Percentiles rank a stretch among this genome's conserved stretches.
Conservation (phyloP, 2,113 vertebrate genomes). For the Lepidothrix coronata region DNA sequence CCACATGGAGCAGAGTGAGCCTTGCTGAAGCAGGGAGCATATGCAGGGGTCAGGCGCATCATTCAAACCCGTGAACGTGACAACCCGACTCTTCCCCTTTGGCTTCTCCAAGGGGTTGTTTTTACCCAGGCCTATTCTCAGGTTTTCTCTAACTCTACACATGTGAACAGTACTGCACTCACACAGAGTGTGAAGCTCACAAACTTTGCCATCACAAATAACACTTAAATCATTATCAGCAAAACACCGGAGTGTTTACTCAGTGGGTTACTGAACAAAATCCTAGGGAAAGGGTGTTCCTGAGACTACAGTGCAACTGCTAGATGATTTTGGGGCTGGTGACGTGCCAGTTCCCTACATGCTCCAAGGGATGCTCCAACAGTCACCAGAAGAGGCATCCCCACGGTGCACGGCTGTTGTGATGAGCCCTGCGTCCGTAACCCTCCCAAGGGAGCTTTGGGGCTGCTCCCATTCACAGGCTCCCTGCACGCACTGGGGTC, state of each 20-base stretch:
- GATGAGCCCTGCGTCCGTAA: fast-evolving
- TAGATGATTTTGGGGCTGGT: background rate
- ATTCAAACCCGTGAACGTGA: background rate
- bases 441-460: background rate
- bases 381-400: fast-evolving
- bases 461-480: background rate
- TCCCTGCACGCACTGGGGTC: fast-evolving
- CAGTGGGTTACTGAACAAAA: background rate
- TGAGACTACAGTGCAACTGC: background rate
- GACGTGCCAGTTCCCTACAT: fast-evolving
- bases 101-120: background rate
- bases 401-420: fast-evolving
- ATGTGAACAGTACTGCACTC: background rate
- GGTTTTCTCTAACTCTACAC: background rate
- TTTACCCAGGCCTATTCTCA: background rate
- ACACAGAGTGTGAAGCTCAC: background rate
- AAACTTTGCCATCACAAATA: background rate
- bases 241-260: background rate
- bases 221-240: background rate
- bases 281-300: background rate
- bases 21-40: background rate
- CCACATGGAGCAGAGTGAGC: background rate
- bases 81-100: background rate
- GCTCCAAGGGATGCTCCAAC: background rate
- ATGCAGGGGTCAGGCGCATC: background rate